Evolutionary conservation across 2,797 vertebrate species (phyloP), one percentile per base, ranked within the genome.

Genomic region (Cyprinodon diabolis): DNA sequence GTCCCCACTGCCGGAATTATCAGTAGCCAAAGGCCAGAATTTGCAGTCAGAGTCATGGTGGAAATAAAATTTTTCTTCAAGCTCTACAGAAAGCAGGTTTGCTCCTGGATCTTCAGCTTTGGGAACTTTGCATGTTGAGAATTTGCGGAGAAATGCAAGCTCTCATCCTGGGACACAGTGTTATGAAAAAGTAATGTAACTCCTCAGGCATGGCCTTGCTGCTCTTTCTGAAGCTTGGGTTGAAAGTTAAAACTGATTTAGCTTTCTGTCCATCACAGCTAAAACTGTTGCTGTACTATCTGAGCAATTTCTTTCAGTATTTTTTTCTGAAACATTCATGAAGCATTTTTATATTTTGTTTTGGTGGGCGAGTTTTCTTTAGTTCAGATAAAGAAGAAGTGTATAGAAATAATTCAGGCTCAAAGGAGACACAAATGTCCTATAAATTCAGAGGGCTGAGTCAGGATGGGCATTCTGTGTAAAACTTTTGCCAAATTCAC

Each of bases 201-300:
- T 74, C 72, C 1, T 78, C 65, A 37, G 67, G 35, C 66, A 25
- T 40, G 63, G 49, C 66, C 48, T 51, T 65, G 54, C 58, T 71
- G 71, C 62, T 81, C 72, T 56, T 71, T 67, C 25, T 80, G 72
- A 74, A 71, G 67, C 58, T 37, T 68, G 73, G 48, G 55, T 47
- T 75, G 23, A 74, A 77, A 68, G 75, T 73, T 58, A 71, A 71
- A 62, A 67, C 57, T 23, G 47, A 23, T 30, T 1, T 1, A 12
- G 55, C 52, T 40, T 54, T 13, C 4, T 45, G 10, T 35, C 17
- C 43, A 43, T 75, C 69, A 57, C 66, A 6, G 19, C 6, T 67
- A 13, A 15, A 8, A 4, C 57, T 19, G 48, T 10, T 35, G 13
- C 4, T 57, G 37, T 14, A 56, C n/a, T n/a, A 25, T 63, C 10